A percentile compares a stretch with the other conserved stretches of the same genome.
Evolutionary conservation across 2,113 vertebrate species (phyloP).

Genomic region (Scolopax mira): DNA sequence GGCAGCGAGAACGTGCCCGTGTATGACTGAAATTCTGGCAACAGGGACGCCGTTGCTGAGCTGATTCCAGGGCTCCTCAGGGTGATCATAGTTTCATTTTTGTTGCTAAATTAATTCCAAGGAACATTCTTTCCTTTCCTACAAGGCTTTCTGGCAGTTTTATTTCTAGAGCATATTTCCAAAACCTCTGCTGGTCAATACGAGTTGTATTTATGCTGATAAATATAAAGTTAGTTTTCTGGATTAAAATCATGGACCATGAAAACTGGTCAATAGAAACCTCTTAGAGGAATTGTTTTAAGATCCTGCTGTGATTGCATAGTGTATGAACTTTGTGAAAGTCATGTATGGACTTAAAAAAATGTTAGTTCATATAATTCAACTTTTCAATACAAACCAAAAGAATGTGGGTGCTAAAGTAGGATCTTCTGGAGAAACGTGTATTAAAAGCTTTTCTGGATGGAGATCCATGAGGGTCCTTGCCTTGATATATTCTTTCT

Average conservation of each 20-base stretch:
- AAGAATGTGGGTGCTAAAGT: background rate
- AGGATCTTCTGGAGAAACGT: background rate
- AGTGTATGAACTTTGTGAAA: background rate
- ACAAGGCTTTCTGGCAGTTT: background rate
- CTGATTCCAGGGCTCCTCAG: background rate
- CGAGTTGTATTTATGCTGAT: background rate
- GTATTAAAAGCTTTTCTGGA: background rate
- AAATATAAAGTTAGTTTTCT: background rate
- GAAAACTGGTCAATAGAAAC: background rate
- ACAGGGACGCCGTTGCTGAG: background rate
- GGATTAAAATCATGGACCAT: background rate
- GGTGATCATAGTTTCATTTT: background rate
- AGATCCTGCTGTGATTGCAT: background rate
- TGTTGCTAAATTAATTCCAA: background rate
- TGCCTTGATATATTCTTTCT: background rate
- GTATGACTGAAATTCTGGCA: background rate
- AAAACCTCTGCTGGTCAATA: background rate
- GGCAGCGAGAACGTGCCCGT: fast-evolving
- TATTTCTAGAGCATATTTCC: background rate
- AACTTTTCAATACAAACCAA: background rate
- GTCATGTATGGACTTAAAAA: background rate
- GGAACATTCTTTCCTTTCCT: background rate
- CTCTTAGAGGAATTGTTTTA: background rate
- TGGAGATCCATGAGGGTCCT: background rate
- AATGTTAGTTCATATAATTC: background rate